Conservation (phyloP, 2,888 invertebrate genomes). For the Sacculina carcini region DNA sequence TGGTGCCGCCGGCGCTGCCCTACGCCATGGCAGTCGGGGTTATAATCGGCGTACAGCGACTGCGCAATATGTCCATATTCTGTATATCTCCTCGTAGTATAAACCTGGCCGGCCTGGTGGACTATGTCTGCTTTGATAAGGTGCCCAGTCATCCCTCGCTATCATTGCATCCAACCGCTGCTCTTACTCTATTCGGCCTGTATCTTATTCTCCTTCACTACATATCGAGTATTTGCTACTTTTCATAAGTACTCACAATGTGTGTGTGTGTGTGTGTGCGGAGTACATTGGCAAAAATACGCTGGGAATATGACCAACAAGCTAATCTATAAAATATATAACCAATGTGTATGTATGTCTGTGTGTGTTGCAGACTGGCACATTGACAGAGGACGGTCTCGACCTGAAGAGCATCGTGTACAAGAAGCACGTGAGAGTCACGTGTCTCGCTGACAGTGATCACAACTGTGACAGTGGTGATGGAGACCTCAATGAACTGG, state of each 20-base stretch:
- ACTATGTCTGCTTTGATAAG: conserved; percentile 70
- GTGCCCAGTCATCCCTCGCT: too few relatives aligned
- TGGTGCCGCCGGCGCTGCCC: conserved; percentile 73
- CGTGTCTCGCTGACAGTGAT: neutral
- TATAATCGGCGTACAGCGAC: conserved; percentile 42
- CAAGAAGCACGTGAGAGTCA: conserved; percentile 35
- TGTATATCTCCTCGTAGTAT: conserved; percentile 53
- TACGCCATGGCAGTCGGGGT: conserved; percentile 63
- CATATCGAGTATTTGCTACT: too few relatives aligned
- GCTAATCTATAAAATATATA: neutral
- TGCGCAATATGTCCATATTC: conserved; percentile 38
- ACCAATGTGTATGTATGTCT: neutral
- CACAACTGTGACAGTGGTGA: conserved; percentile 17
- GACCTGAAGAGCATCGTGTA: conserved; percentile 56
- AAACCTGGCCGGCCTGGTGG: conserved; percentile 48
- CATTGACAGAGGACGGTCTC: conserved; percentile 62
- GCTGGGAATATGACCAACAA: neutral
- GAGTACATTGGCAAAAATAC: neutral
- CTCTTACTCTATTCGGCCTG: too few relatives aligned
- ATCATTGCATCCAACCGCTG: too few relatives aligned
- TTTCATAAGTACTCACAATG: too few relatives aligned
- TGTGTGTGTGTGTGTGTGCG: too few relatives aligned
- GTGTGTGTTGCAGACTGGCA: conserved; percentile 40
- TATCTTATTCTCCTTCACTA: too few relatives aligned
- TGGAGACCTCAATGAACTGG: conserved; percentile 24